A percentile compares a stretch with the other conserved stretches of the same genome.
Conservation (phyloP, 2,797 vertebrate genomes). For the Myoxocephalus aenaeus region DNA sequence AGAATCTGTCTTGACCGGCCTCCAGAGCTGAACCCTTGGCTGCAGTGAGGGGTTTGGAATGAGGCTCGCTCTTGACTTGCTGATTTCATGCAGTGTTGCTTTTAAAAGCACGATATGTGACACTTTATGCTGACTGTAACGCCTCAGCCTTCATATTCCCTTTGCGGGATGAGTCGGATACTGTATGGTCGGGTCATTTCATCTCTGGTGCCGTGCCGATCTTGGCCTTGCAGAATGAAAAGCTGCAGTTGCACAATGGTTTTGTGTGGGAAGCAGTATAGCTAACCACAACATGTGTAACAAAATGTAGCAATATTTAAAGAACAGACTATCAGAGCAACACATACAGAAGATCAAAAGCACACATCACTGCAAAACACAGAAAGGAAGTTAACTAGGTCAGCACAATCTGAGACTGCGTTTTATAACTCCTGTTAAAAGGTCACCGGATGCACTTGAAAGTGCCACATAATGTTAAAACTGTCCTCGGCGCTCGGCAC, state of each 20-base stretch:
- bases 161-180: constrained; percentile 13
- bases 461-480: constrained; percentile 57
- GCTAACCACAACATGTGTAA: not conserved
- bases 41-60: constrained; percentile 23
- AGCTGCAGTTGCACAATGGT: not conserved
- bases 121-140: not conserved
- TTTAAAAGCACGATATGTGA: constrained; percentile 30
- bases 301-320: not conserved
- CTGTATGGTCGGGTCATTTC: not conserved
- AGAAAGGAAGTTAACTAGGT: constrained; percentile 41
- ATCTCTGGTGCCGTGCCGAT: not conserved
- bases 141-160: not conserved
- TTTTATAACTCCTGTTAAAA: constrained; percentile 56
- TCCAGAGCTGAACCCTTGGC: constrained; percentile 63
- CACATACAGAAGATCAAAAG: not conserved
- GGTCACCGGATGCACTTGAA: constrained; percentile 63
- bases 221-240: not conserved
- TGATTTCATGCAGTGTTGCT: constrained; percentile 7
- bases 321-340: not conserved
- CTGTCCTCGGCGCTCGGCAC: constrained; percentile 10
- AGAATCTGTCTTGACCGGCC: constrained; percentile 60
- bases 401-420: constrained; percentile 54
- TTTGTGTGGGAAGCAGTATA: constrained; percentile 11
- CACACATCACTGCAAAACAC: not conserved
- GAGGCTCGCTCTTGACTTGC: constrained; percentile 29